A percentile compares a stretch with the other conserved stretches of the same genome.
Evolutionary conservation across 92 coral and sea anemone species (phyloP).

Genomic region (Metridium senile): DNA sequence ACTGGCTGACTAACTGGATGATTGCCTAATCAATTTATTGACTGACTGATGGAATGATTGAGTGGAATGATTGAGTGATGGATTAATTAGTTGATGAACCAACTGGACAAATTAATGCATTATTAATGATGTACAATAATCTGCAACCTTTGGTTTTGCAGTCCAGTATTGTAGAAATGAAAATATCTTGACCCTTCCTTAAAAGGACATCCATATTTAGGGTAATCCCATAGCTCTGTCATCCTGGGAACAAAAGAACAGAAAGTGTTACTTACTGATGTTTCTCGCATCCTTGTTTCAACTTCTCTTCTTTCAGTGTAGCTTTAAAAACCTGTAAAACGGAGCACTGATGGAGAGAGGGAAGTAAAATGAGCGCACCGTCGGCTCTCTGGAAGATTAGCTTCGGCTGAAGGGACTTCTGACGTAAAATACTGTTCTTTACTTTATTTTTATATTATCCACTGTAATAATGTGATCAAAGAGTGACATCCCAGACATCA

Average conservation of each 20-base stretch:
- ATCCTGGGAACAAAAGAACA: constrained; percentile 45
- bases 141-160: constrained; percentile 99
- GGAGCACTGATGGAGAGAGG: too few species aligned
- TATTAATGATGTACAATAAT: too few species aligned
- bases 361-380: too few species aligned
- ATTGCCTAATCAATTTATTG: background rate
- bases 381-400: too few species aligned
- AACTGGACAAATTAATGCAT: too few species aligned
- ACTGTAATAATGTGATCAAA: background rate
- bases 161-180: constrained; percentile 85
- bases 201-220: constrained; percentile 96
- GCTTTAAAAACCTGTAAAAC: too few species aligned
- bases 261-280: background rate
- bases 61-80: background rate
- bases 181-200: constrained; percentile 90
- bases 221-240: constrained; percentile 96
- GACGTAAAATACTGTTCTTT: too few species aligned
- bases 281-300: too few species aligned
- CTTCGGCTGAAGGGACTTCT: too few species aligned
- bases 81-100: background rate
- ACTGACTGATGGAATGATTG: background rate
- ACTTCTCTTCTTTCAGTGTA: too few species aligned
- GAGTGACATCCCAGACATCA: too few species aligned
- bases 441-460: too few species aligned
- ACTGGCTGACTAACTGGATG: background rate